Percentiles rank a stretch among this genome's conserved stretches.
These are phyloP conservation scores for Lithophane socia DNA, from an alignment of 2,888 invertebrate species.

Conservation along the genomic window DNA sequence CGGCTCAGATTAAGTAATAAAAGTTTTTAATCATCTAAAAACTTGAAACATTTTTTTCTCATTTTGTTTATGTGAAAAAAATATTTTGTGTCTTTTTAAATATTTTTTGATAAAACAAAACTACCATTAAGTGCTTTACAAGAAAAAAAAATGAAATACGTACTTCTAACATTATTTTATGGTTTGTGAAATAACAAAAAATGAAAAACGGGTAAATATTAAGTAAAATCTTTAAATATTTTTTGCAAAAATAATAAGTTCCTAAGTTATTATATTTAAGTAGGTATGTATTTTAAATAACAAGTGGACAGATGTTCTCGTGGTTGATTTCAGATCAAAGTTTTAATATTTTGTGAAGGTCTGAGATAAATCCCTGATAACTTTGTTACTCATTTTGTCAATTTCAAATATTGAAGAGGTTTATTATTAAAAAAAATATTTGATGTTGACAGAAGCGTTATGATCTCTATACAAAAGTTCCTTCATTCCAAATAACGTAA, in stretches of 20 bases:
- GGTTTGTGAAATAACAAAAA: conserved; percentile 43
- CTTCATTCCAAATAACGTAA: conserved; percentile 71
- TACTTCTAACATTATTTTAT: conserved; percentile 22
- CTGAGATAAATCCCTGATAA: conserved; percentile 50
- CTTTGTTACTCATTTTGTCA: conserved; percentile 64
- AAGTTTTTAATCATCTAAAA: not conserved
- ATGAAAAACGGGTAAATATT: conserved; percentile 29
- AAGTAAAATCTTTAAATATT: conserved; percentile 45
- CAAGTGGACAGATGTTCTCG: conserved; percentile 51
- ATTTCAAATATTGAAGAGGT: conserved; percentile 67
- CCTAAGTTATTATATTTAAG: conserved; percentile 48
- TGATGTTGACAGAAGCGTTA: conserved; percentile 68
- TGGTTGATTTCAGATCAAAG: conserved; percentile 58
- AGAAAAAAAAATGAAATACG: conserved; percentile 32
- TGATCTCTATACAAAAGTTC: conserved; percentile 73
- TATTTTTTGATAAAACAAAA: not conserved
- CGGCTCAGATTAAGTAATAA: not conserved
- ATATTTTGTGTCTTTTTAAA: not conserved
- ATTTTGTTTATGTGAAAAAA: not conserved
- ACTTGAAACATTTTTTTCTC: not conserved
- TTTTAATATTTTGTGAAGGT: conserved; percentile 64
- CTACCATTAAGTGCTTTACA: conserved; percentile 56
- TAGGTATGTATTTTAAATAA: conserved; percentile 44
- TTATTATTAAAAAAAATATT: conserved; percentile 67
- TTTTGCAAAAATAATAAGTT: conserved; percentile 67